Evolutionary conservation across 1,140 invertebrate species (phyloP).

Genomic region (Neuroterus valhalla): DNA sequence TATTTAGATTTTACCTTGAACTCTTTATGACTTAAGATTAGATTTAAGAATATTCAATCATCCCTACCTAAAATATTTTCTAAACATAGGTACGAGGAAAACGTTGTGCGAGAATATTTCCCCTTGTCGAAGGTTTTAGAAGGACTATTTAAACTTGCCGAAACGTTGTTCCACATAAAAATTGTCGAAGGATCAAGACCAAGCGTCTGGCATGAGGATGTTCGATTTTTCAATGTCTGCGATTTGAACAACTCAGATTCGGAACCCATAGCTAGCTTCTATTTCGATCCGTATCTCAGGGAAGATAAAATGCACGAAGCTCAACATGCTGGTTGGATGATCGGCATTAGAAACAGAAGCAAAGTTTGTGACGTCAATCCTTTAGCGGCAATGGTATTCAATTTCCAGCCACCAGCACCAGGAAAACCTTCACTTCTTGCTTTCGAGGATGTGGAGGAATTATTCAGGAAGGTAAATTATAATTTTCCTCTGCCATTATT

Average conservation of each 20-base stretch:
- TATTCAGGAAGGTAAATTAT: constrained; percentile 83
- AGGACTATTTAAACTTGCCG: constrained; percentile 84
- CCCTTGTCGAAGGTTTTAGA: constrained; percentile 85
- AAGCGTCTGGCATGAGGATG: constrained; percentile 89
- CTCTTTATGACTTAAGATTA: neutral
- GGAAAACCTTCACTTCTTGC: constrained; percentile 83
- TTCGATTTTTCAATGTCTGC: constrained; percentile 88
- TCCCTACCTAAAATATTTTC: constrained; percentile 7
- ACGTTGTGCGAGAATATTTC: constrained; percentile 87
- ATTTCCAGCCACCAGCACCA: constrained; percentile 81
- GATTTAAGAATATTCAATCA: neutral
- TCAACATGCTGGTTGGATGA: constrained; percentile 81
- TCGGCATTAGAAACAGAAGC: constrained; percentile 82
- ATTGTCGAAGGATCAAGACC: constrained; percentile 81
- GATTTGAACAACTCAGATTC: constrained; percentile 79
- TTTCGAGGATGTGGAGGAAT: constrained; percentile 83
- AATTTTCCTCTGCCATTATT: constrained; percentile 28
- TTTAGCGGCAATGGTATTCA: constrained; percentile 87
- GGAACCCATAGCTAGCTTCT: constrained; percentile 85
- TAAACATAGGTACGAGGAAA: constrained; percentile 80
- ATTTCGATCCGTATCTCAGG: constrained; percentile 87
- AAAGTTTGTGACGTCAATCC: constrained; percentile 79
- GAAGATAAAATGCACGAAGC: constrained; percentile 78
- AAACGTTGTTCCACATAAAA: constrained; percentile 87
- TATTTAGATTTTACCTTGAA: neutral